Percentiles rank a stretch among this genome's conserved stretches.
Conservation (phyloP, 2,888 invertebrate species). For the Mesorhabditis spiculigera region DNA sequence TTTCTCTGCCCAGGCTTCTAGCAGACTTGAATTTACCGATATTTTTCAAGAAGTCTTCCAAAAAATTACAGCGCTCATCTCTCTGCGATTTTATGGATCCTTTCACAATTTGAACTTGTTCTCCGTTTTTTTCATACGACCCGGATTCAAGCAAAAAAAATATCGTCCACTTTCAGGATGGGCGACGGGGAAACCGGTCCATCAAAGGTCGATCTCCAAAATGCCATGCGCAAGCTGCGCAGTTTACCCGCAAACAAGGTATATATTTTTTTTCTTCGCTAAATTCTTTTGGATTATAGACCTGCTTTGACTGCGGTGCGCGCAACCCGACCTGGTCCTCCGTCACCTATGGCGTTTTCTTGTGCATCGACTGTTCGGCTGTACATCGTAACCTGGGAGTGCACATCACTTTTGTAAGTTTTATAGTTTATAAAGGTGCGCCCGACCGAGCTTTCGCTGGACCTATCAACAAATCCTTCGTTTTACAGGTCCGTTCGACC, state of each 20-base stretch:
- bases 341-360: slow-evolving; percentile 71
- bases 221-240: slow-evolving; percentile 83
- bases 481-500: slow-evolving; percentile 78
- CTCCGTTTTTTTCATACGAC: neutral
- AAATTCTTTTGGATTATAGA: slow-evolving; percentile 67
- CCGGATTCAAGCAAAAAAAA: neutral
- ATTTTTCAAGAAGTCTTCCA: too few species aligned
- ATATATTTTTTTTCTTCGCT: slow-evolving; percentile 54
- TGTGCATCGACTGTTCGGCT: slow-evolving; percentile 98
- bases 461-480: neutral
- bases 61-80: too few species aligned
- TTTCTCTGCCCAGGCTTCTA: too few species aligned
- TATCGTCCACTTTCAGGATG: slow-evolving; percentile 2
- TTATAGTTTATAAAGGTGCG: neutral
- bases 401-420: slow-evolving; percentile 64
- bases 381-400: slow-evolving; percentile 55
- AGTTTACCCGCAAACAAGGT: slow-evolving; percentile 87
- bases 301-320: slow-evolving; percentile 96
- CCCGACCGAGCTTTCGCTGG: neutral
- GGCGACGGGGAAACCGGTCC: slow-evolving; percentile 65
- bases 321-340: slow-evolving; percentile 96
- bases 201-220: slow-evolving; percentile 82
- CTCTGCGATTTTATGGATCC: too few species aligned
- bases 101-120: too few species aligned
- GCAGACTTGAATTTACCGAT: too few species aligned